Evolutionary conservation across 2,888 invertebrate genomes (phyloP), one percentile per base, ranked within the genome.

Genomic region (Eugnorisma glareosa): DNA sequence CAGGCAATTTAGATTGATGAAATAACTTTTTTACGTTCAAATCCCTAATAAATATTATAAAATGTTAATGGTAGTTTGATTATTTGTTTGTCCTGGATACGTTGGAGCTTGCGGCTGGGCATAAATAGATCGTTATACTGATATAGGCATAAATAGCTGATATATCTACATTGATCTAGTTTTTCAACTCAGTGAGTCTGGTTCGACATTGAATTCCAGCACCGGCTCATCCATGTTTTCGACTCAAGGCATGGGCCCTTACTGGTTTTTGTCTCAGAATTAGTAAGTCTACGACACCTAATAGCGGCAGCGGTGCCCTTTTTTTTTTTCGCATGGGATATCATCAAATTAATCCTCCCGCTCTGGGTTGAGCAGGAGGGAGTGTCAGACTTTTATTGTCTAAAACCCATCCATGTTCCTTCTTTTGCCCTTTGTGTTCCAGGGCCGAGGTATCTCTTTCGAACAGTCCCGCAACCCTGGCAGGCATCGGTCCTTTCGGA

Each of bases 21-120:
- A 84, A 83, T 73, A 84, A 84, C 86, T 86, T 84, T 79, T 84
- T 82, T 69, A 75, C n/a, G 64, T 57, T 13, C 24, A 61, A 85
- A 81, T 71, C 18, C n/a, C 35, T 54, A 43, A 68, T 73, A 67
- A 67, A 67, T 70, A 70, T 84, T 73, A 54, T 51, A 59, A 73
- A 73, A 80, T 51, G 28, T 54, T 78, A 31, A 70, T 84, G 54
- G 11, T 4, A 40, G 84, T 81, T 83, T 61, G 69, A 70, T 78
- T 54, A 67, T 70, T 69, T 81, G 66, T 80, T 83, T 79, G 61
- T 54, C 67, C 66, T 51, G 31, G 24, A 67, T 77, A 24, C 7
- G 31, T 24, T 75, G 37, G 5, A 3, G 18, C 15, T 45, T 24
- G 18, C 15, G 4, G 2, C 5, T 10, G 10, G 8, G 10, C 35